These are phyloP conservation scores for Saguinus imperator DNA, from an alignment of 2,113 vertebrate species.

Conservation along the genomic window DNA sequence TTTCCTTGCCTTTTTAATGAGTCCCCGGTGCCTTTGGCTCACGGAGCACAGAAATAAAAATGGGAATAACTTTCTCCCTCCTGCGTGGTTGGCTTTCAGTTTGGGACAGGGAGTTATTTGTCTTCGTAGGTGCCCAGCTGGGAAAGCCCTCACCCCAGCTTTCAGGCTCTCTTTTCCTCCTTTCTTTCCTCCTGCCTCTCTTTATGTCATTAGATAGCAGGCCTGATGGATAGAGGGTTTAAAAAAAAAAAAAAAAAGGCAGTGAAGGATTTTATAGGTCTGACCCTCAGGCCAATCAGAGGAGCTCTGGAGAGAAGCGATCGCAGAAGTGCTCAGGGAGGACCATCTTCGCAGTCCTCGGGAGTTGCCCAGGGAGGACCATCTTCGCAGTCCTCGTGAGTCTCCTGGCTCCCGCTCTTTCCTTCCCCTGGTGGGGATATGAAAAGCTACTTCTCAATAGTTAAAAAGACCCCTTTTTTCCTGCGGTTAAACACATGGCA, in stretches of 20 bases:
- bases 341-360: not conserved
- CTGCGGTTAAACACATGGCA: slow-evolving; percentile 79
- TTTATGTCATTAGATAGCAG: not conserved
- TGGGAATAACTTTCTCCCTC: not conserved
- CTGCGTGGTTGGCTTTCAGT: not conserved
- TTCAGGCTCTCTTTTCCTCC: not conserved
- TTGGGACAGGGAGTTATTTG: not conserved
- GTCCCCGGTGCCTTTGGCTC: not conserved
- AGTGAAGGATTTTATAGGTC: slow-evolving; percentile 61
- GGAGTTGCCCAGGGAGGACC: slow-evolving; percentile 41
- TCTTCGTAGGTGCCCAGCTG: not conserved
- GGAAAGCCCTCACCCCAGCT: not conserved
- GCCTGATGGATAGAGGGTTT: not conserved
- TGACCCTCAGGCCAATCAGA: slow-evolving; percentile 57
- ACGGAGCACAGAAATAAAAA: not conserved
- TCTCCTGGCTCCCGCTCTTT: not conserved
- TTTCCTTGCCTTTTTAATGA: not conserved
- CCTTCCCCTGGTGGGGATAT: slow-evolving; percentile 58
- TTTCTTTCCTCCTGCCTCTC: not conserved
- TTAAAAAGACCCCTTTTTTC: slow-evolving; percentile 75
- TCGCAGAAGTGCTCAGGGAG: slow-evolving; percentile 15
- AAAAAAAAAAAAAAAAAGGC: not conserved
- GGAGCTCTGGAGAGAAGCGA: slow-evolving; percentile 18
- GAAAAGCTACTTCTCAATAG: slow-evolving; percentile 74
- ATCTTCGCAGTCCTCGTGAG: not conserved